Base-by-base conservation (phyloP, 2,888 invertebrate species). In the Agonopterix alstromeriana region DNA sequence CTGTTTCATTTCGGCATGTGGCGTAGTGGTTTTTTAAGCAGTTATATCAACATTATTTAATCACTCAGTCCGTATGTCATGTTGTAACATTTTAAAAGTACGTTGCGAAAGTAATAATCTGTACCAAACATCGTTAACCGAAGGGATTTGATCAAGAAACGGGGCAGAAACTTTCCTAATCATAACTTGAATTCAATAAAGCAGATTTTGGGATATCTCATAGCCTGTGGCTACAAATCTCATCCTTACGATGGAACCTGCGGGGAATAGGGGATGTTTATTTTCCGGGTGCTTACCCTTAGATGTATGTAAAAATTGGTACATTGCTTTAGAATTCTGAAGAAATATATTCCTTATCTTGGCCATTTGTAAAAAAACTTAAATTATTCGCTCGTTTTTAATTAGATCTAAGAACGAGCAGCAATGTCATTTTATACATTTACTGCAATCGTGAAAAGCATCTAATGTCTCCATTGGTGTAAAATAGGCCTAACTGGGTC, bases 171-270 rank as follows among this genome's bases (percentile, higher is more conserved):
- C 61, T 78, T 76, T 73, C 67, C 61, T 72, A 76, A 76, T 77
- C 70, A 75, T 78, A 78, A 77, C 66, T 76, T 74, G 66, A 77
- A 82, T 83, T 77, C 70, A 77, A 81, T 81, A 74, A 69, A 67
- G 61, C 53, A 65, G 62, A 70, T 70, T 63, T 60, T 60, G 68
- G 63, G 67, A 71, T 60, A 60, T 58, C 60, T 65, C 61, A 56
- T 55, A 58, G 79, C 83, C 78, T 61, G 68, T 57, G 73, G 82
- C 77, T 64, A 57, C 57, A 61, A 74, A 73, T 78, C 67, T 61
- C 63, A 62, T 53, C 63, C 36, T 10, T 48, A 47, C 58, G 50
- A 65, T 67, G 63, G 63, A 65, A 73, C 75, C 69, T 71, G 66
- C 63, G 63, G 69, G 70, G 70, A 64, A 27, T 27, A 27, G 27